A percentile compares a stretch with the other conserved stretches of the same genome.
These are phyloP conservation scores for Drosophila nigromelanica DNA, from an alignment of 1,140 invertebrate species.

Conservation along the genomic window DNA sequence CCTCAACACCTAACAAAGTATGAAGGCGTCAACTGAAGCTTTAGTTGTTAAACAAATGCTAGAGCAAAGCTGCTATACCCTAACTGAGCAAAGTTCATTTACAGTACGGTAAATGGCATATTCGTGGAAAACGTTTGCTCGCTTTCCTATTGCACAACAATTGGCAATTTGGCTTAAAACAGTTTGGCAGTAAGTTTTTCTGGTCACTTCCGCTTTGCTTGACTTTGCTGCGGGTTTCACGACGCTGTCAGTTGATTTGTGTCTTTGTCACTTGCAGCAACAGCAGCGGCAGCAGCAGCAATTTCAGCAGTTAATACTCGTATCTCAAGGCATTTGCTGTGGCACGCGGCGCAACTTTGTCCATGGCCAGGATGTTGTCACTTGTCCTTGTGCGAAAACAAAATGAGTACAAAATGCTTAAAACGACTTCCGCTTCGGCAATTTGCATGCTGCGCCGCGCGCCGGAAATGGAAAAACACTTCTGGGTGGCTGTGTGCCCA, in stretches of 20 bases:
- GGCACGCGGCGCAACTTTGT: slow-evolving; percentile 70
- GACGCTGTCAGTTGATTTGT: slow-evolving; percentile 69
- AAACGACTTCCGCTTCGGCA: slow-evolving; percentile 71
- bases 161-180: slow-evolving; percentile 77
- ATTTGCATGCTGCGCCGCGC: slow-evolving; percentile 71
- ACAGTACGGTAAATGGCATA: slow-evolving; percentile 46
- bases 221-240: slow-evolving; percentile 37
- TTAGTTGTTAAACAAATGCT: slow-evolving; percentile 11
- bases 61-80: background rate
- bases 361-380: slow-evolving; percentile 71
- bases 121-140: slow-evolving; percentile 23
- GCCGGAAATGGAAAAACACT: slow-evolving; percentile 81
- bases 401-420: slow-evolving; percentile 79
- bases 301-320: slow-evolving; percentile 63
- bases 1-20: slow-evolving; percentile 31
- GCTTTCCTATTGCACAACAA: slow-evolving; percentile 49
- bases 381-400: slow-evolving; percentile 58
- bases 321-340: slow-evolving; percentile 63
- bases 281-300: slow-evolving; percentile 1
- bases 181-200: slow-evolving; percentile 69
- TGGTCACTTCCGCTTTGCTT: slow-evolving; percentile 64
- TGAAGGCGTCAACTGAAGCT: slow-evolving; percentile 20
- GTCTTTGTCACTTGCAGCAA: slow-evolving; percentile 27
- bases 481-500: slow-evolving; percentile 27
- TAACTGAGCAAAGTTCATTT: slow-evolving; percentile 35